Evolutionary conservation across 1,140 invertebrate species (phyloP), one percentile per base, ranked within the genome.

Genomic region (Brachionus sp.): DNA sequence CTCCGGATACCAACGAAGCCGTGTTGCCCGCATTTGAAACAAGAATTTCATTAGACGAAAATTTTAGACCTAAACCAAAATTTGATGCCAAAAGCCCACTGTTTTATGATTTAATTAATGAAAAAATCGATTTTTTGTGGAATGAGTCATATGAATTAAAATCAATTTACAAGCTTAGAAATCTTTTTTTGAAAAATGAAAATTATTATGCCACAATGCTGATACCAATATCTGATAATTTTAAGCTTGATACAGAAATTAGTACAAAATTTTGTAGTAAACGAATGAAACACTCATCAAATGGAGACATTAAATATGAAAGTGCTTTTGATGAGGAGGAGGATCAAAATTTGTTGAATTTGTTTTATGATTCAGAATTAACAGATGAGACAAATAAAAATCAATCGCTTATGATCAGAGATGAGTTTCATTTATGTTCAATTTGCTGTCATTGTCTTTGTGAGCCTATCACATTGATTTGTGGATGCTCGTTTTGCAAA

Each of bases 401-500:
- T 44, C 39, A 44, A 9, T 25, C 16, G 23, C 4, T 16, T 16
- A 16, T 39, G 16, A 33, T 13, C 9, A 13, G 9, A 39, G 35
- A 39, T 9, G 77, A 80, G 13, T 80, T 80, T 66, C 62, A 62
- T 66, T 44, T 80, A 33, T 80, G 77, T 62, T 42, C 77, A 42
- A 19, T 80, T 19, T 80, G 77, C 29, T 80, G 35, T 9, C 77
- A 80, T 80, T 57, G 50, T 37, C 39, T 80, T 19, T 39, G 16
- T 10, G 46, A 80, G n/a, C 77, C 77, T 9, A 42, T 80, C 12
- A 80, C 77, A n/a, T 29, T 80, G 10, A 16, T 80, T 42, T 80
- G 77, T 25, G 77, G 77, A 42, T 80, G 77, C 33, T 80, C 77
- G 23, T 80, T 62, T 66, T 80, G 77, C 25, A 80, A 80, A 62